Conservation (phyloP, 2,888 invertebrate genomes). For the Chamaedrilus cognettii region DNA sequence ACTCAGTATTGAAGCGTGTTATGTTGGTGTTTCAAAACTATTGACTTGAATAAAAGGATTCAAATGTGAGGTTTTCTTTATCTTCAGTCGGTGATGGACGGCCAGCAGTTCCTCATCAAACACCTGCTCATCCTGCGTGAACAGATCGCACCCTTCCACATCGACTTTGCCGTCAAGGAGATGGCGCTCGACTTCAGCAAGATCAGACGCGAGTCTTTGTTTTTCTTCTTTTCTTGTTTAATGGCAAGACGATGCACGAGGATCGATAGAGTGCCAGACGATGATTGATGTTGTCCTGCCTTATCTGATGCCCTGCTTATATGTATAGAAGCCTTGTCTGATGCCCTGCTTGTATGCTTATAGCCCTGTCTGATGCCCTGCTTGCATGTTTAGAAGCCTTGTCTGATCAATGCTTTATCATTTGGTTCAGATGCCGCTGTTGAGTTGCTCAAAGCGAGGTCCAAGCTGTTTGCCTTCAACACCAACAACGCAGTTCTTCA, state of each 20-base stretch:
- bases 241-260: too few species aligned
- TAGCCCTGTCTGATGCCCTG: too few species aligned
- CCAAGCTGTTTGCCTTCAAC: conserved; percentile 82
- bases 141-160: conserved; percentile 98
- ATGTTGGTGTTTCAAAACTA: too few species aligned
- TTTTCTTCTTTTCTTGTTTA: not conserved
- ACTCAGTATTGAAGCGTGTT: too few species aligned
- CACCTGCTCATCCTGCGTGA: conserved; percentile 95
- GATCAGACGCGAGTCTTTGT: conserved; percentile 69
- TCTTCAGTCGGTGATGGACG: conserved; percentile 69
- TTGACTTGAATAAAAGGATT: too few species aligned
- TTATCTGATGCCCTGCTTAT: too few species aligned
- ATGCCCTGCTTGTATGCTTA: too few species aligned
- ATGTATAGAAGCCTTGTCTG: too few species aligned
- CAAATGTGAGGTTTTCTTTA: not conserved
- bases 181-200: conserved; percentile 92
- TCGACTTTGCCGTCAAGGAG: conserved; percentile 78
- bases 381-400: not conserved
- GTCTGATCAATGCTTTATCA: conserved; percentile 1
- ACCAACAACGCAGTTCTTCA: conserved; percentile 91
- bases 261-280: too few species aligned
- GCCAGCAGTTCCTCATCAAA: conserved; percentile 95
- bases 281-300: too few species aligned
- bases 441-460: conserved; percentile 68
- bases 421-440: conserved; percentile 61